phyloP scores from a whole-genome alignment of 2,113 vertebrate species.

The Oostethus manadensis region DNA sequence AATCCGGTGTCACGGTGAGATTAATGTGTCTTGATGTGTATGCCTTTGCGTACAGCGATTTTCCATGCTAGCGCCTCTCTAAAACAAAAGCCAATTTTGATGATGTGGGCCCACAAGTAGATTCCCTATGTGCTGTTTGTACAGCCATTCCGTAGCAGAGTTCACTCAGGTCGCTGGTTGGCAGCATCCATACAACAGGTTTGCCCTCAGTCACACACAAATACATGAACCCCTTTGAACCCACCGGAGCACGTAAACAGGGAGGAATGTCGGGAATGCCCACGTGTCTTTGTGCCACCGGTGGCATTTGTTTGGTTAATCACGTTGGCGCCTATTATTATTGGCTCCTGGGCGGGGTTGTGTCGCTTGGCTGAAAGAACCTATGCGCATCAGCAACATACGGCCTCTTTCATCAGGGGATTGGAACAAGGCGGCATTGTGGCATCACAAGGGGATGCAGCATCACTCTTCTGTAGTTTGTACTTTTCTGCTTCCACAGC shows the following conservation, averaged over 20 bases:
- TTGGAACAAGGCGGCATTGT: slow-evolving; percentile 44
- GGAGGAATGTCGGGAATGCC: slow-evolving; percentile 61
- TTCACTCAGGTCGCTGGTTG: slow-evolving; percentile 32
- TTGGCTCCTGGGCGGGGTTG: slow-evolving; percentile 49
- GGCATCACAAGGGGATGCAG: slow-evolving; percentile 15
- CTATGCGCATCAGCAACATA: slow-evolving; percentile 67
- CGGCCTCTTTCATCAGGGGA: slow-evolving; percentile 48
- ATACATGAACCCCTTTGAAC: slow-evolving; percentile 52
- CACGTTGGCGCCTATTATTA: slow-evolving; percentile 56
- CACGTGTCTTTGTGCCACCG: slow-evolving; percentile 58
- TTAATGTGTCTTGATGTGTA: not conserved
- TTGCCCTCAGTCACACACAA: slow-evolving; percentile 40
- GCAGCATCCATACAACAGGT: slow-evolving; percentile 20
- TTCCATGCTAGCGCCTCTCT: not conserved
- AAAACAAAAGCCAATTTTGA: not conserved
- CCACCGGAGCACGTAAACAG: slow-evolving; percentile 48
- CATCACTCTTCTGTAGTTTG: slow-evolving; percentile 5
- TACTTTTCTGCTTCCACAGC: too few relatives aligned
- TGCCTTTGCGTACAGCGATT: not conserved
- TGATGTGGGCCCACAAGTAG: not conserved
- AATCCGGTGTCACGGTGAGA: not conserved
- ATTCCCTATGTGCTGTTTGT: slow-evolving; percentile 4
- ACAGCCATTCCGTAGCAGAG: slow-evolving; percentile 19
- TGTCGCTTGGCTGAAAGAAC: slow-evolving; percentile 51
- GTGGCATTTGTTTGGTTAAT: slow-evolving; percentile 64